Evolutionary conservation across 2,797 vertebrate species (phyloP).

Genomic region (Sebastes elongatus): DNA sequence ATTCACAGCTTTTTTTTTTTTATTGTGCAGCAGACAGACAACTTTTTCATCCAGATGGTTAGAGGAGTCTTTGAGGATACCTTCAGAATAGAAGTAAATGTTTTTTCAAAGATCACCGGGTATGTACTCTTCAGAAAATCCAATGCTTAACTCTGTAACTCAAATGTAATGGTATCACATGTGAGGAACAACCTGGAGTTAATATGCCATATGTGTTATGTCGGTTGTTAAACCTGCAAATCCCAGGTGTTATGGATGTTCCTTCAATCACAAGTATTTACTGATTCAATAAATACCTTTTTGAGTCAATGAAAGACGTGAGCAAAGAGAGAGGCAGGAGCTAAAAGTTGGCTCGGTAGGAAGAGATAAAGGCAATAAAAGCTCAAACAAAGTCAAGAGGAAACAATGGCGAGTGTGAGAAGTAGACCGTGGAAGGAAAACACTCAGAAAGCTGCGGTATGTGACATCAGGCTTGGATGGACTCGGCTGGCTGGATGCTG

Average conservation of each 20-base stretch:
- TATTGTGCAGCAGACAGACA: background rate
- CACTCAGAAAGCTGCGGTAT: background rate
- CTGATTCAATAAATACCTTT: background rate
- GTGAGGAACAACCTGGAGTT: background rate
- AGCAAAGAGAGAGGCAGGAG: background rate
- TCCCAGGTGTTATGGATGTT: background rate
- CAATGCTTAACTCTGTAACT: background rate
- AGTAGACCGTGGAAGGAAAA: background rate
- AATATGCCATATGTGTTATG: background rate
- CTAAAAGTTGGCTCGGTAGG: background rate
- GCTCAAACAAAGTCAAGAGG: background rate
- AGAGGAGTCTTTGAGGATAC: background rate
- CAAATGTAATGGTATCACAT: background rate
- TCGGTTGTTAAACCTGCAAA: background rate
- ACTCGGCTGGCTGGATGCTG: slow-evolving; percentile 10
- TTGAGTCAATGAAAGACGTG: background rate
- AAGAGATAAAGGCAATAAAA: background rate
- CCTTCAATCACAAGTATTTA: background rate
- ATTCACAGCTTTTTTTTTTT: background rate
- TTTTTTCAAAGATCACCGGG: background rate
- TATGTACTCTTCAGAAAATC: background rate
- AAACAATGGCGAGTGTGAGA: background rate
- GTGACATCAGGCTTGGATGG: slow-evolving; percentile 38
- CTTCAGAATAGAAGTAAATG: background rate
- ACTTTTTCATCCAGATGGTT: background rate